These are phyloP conservation scores for Martes martes DNA, from an alignment of 2,113 vertebrate species.

Conservation along the genomic window DNA sequence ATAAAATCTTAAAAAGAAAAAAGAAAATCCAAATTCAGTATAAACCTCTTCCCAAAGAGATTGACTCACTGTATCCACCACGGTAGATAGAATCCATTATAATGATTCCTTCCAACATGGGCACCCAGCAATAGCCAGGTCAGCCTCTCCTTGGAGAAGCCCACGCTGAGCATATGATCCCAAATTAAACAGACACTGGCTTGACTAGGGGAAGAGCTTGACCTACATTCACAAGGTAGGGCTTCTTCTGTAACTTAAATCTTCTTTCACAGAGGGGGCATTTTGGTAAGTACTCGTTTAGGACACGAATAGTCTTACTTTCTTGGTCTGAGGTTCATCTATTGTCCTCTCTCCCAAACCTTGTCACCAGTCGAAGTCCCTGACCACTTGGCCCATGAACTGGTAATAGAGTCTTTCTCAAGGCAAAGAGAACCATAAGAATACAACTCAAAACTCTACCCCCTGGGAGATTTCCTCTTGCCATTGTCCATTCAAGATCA, in stretches of 20 bases:
- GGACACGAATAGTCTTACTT: neutral
- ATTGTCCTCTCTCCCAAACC: neutral
- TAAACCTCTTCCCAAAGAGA: neutral
- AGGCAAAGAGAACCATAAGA: neutral
- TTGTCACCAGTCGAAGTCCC: neutral
- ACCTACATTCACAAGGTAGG: neutral
- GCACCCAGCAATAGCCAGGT: neutral
- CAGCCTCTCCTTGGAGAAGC: neutral
- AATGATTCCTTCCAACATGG: neutral
- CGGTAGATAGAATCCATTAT: neutral
- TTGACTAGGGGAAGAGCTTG: neutral
- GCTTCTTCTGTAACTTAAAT: neutral
- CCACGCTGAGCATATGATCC: neutral
- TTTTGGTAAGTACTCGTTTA: neutral
- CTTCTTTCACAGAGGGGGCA: neutral
- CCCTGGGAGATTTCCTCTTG: neutral
- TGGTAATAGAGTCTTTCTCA: neutral
- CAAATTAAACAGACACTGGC: neutral
- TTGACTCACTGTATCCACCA: neutral
- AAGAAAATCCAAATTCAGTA: neutral
- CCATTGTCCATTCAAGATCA: neutral
- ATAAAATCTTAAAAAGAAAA: too few species aligned
- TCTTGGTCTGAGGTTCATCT: neutral
- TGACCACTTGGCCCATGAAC: neutral
- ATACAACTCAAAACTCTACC: neutral